Base-by-base conservation (phyloP, 2,888 invertebrate genomes). In the Dryadula phaetusa region DNA sequence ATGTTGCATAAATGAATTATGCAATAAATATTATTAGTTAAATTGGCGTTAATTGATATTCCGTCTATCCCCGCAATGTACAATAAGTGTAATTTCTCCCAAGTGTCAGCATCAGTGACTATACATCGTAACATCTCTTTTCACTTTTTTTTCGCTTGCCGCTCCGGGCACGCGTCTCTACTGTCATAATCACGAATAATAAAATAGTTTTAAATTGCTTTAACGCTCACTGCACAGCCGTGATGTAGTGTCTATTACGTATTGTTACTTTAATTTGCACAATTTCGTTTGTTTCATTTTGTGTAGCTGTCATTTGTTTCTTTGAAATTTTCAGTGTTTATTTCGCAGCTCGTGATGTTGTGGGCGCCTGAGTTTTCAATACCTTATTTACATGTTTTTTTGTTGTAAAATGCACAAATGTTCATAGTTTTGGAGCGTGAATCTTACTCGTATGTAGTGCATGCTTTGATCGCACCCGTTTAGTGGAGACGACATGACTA, bases 401-500 rank as follows among this genome's bases (percentile, higher is more conserved):
- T 77, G 74, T 83, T 85, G 81, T 89, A 85, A 86, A 85, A 88
- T 90, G 91, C 92, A 91, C 92, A 86, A 78, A 74, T 77, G 70
- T 76, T 75, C 88, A 80, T 90, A 86, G 82, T 85, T 84, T 82
- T 67, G 85, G 79, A 84, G 86, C 85, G 84, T 81, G 83, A 82
- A 82, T 87, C 78, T 86, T 74, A n/a, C n/a, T n/a, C n/a, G n/a
- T n/a, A 86, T 87, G 86, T 91, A 91, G 90, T 92, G 92, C 91
- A 91, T 91, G 92, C 81, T 72, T 88, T 87, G 79, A 80, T 86
- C 79, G 88, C 91, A 90, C 90, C 84, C 72, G 80, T 81, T 76
- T 87, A 86, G 82, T 74, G 85, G 81, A 82, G 83, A 80, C 87
- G 87, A 82, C 83, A 94, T 94, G 94, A 94, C 94, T 81, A 94